Evolutionary conservation across 1,140 invertebrate genomes (phyloP), one percentile per base, ranked within the genome.

Genomic region (Pogonomyrmex barbatus): DNA sequence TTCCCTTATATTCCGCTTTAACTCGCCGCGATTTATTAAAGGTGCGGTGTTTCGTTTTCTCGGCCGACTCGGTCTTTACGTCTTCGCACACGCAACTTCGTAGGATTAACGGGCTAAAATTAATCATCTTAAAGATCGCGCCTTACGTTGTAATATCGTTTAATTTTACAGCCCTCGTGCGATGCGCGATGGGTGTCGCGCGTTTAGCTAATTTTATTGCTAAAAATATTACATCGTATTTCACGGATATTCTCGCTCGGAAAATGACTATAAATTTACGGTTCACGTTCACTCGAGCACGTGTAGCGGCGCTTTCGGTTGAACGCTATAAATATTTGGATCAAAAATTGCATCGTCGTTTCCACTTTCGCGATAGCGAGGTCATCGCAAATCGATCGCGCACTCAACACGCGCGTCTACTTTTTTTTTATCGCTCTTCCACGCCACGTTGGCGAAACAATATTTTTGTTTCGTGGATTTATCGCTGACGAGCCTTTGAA

Each of bases 271-370:
- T 65, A 67, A 9, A 24, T 12, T 65, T 39, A 6, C 39, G 24
- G 14, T 24, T 56, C 24, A 36, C 79, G 42, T n/a, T 50, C 45
- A 17, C 12, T 54, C 50, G 73, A n/a, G 56, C 42, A 54, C n/a
- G 62, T 47, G 47, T 52, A 58, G 45, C 39, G 17, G 36, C 33
- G 30, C 36, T 87, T 65, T 76, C 65, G 17, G 8, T 78, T 10
- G 65, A 60, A 39, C 5, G 52, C 65, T 82, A 82, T 58, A 75
- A 87, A 83, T 83, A 83, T 83, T 83, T 83, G 58, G 68, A 73
- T 83, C 85, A 73, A 76, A 87, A 68, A 78, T 70, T 60, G 50
- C 70, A 76, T 68, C 70, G 30, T 45, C 33, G 50, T 75, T 4
- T 33, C 42, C 52, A 24, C 79, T 82, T 82, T 82, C 50, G 39